Conservation (phyloP, 2,888 invertebrate species). For the Salpingus planirostris region DNA sequence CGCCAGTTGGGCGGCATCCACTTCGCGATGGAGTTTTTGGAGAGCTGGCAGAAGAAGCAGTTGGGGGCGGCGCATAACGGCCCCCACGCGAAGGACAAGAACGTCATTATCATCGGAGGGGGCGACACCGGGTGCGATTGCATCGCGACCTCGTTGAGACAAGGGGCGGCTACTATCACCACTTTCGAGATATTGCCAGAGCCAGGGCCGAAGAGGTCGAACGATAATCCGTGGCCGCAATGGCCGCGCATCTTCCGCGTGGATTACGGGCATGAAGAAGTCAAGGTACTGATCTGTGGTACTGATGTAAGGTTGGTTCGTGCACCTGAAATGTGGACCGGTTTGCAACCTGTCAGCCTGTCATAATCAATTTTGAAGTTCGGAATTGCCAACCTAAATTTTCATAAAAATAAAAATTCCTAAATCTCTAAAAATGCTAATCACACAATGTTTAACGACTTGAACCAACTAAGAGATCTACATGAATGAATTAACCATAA, state of each 20-base stretch:
- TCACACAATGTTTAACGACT: too few species aligned
- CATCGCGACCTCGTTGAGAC: conserved; percentile 90
- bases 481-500: too few species aligned
- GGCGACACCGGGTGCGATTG: conserved; percentile 93
- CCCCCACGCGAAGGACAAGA: conserved; percentile 82
- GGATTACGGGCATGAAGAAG: conserved; percentile 98
- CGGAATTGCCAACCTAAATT: too few species aligned
- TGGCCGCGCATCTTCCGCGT: conserved; percentile 94
- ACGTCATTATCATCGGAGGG: conserved; percentile 87
- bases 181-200: conserved; percentile 96
- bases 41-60: conserved; percentile 94
- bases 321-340: too few species aligned
- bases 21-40: conserved; percentile 96
- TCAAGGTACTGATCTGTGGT: conserved; percentile 11
- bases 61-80: conserved; percentile 51
- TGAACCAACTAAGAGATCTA: too few species aligned
- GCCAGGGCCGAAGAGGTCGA: conserved; percentile 69
- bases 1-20: conserved; percentile 87
- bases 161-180: conserved; percentile 84
- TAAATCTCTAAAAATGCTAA: too few species aligned
- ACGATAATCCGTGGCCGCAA: conserved; percentile 98
- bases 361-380: too few species aligned
- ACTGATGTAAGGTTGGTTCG: too few species aligned
- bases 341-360: too few species aligned
- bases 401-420: too few species aligned